These are phyloP conservation scores for Haliaeetus leucogaster DNA, from an alignment of 2,113 vertebrate genomes.

Conservation along the genomic window DNA sequence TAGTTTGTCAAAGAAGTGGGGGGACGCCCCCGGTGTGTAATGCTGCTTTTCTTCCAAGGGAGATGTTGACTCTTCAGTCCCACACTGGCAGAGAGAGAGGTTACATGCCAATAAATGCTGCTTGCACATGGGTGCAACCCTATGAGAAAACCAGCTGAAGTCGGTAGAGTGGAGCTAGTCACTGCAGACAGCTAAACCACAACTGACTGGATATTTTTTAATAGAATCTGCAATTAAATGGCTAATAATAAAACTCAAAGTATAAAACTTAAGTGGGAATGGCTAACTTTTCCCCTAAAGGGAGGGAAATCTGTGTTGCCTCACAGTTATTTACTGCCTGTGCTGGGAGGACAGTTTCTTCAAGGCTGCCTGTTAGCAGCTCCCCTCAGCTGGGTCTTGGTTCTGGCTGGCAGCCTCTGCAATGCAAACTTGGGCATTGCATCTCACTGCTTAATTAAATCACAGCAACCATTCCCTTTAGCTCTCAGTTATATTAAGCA, in stretches of 20 bases:
- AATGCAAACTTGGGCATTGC: not conserved
- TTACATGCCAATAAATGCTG: rapidly evolving
- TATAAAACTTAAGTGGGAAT: not conserved
- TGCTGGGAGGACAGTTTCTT: not conserved
- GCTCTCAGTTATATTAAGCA: not conserved
- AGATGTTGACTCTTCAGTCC: not conserved
- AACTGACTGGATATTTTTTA: not conserved
- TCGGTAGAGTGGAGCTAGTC: not conserved
- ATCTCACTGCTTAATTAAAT: not conserved
- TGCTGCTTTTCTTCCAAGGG: not conserved
- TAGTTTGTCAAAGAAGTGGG: not conserved
- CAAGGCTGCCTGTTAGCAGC: not conserved
- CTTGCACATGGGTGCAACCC: not conserved
- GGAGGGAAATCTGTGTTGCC: not conserved
- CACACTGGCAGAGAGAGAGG: not conserved
- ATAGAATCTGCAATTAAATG: not conserved
- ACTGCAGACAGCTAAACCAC: not conserved
- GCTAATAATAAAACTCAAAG: not conserved
- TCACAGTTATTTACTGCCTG: not conserved
- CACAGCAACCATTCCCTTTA: not conserved
- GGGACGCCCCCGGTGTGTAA: rapidly evolving
- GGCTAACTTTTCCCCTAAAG: not conserved
- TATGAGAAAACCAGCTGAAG: not conserved
- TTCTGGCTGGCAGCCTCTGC: not conserved
- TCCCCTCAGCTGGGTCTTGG: not conserved